Percentiles rank a stretch among this genome's conserved stretches.
phyloP scores from a whole-genome alignment of 2,888 invertebrate species.

The Lithodes maja region DNA sequence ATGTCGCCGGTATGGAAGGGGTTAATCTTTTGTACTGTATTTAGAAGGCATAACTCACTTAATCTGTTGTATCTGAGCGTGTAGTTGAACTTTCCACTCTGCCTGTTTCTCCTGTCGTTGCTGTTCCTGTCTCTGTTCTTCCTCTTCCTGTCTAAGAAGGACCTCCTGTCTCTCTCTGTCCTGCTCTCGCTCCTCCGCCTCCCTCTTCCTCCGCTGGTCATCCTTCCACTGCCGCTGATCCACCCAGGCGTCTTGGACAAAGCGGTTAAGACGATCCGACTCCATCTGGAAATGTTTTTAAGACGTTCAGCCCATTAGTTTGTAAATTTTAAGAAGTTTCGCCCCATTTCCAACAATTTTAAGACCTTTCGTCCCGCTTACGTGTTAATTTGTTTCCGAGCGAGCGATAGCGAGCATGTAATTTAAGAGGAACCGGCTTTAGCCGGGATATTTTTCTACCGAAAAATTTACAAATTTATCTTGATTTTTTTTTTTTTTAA shows the following conservation, averaged over 20 bases:
- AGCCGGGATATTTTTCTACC: too few species aligned
- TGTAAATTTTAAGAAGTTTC: too few species aligned
- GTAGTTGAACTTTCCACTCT: conserved; percentile 59
- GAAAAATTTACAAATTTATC: too few species aligned
- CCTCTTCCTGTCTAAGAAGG: conserved; percentile 43
- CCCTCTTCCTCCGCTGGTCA: conserved; percentile 51
- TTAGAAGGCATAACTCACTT: conserved; percentile 30
- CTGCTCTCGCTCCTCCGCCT: conserved; percentile 38
- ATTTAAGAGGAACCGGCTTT: too few species aligned
- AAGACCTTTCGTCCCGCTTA: too few species aligned
- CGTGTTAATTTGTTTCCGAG: too few species aligned
- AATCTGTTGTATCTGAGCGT: conserved; percentile 51
- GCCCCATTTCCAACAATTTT: too few species aligned
- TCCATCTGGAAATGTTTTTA: conserved; percentile 55
- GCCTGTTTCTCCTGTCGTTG: conserved; percentile 48
- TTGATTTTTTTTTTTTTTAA: too few species aligned
- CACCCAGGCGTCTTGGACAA: conserved; percentile 69
- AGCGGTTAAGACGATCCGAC: conserved; percentile 62
- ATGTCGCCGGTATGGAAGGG: too few species aligned
- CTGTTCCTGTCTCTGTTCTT: conserved; percentile 48
- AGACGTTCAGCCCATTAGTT: neutral
- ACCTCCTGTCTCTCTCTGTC: conserved; percentile 48
- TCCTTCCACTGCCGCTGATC: conserved; percentile 67
- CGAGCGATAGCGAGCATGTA: too few species aligned
- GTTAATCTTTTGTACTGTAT: too few species aligned